Conservation (phyloP, 2,113 vertebrate species). For the Dromas ardeola region DNA sequence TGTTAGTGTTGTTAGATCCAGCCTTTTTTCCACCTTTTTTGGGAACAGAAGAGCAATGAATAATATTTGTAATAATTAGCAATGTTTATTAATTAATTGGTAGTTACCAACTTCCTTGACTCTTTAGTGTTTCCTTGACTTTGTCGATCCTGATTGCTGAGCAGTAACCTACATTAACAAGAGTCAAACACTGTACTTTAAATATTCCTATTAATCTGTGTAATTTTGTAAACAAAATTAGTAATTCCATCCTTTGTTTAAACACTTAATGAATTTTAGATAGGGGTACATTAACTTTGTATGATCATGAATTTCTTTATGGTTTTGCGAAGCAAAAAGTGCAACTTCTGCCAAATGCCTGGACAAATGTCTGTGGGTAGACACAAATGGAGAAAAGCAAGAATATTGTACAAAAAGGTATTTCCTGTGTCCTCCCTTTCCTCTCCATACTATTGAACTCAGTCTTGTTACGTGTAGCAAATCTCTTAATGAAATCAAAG, state of each 20-base stretch:
- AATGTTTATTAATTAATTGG: neutral
- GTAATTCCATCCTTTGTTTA: neutral
- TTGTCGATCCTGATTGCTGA: neutral
- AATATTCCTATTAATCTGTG: neutral
- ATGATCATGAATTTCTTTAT: neutral
- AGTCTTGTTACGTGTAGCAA: neutral
- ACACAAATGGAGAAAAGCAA: neutral
- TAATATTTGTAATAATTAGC: neutral
- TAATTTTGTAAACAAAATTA: neutral
- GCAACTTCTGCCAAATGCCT: neutral
- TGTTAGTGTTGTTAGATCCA: neutral
- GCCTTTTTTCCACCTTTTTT: neutral
- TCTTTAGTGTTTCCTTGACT: neutral
- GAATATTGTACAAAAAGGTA: neutral
- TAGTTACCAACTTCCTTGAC: neutral
- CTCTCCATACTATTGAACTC: neutral
- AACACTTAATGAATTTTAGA: neutral
- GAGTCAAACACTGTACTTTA: neutral
- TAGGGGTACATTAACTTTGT: neutral
- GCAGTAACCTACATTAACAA: neutral
- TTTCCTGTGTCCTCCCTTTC: neutral
- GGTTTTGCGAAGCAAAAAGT: neutral
- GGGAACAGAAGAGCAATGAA: neutral
- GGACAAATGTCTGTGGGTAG: neutral
- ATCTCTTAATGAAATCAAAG: neutral